Percentiles rank a stretch among this genome's conserved stretches.
phyloP scores from a whole-genome alignment of 2,113 vertebrate genomes.

The Montifringilla adamsi region DNA sequence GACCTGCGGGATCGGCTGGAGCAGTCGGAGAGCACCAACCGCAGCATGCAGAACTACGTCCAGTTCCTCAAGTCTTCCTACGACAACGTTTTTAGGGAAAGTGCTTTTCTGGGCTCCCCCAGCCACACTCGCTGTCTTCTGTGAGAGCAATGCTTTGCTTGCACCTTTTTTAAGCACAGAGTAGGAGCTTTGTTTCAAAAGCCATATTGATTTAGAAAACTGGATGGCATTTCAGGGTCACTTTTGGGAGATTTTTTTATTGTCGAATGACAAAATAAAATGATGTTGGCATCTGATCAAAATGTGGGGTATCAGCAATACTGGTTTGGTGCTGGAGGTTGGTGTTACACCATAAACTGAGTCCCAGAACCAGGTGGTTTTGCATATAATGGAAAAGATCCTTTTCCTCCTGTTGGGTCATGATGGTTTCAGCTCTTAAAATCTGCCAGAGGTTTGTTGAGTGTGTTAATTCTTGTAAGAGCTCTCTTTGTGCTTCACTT shows the following conservation, averaged over 20 bases:
- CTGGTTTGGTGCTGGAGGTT: not conserved
- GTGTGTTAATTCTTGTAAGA: not conserved
- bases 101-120: constrained; percentile 75
- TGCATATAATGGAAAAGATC: not conserved
- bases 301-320: not conserved
- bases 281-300: not conserved
- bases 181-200: constrained; percentile 6
- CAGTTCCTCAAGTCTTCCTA: constrained; percentile 95
- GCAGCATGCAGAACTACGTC: constrained; percentile 93
- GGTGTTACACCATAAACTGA: not conserved
- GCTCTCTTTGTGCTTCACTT: not conserved
- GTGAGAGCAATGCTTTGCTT: not conserved
- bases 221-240: not conserved
- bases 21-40: constrained; percentile 91
- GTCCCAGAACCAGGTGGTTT: not conserved
- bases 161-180: not conserved
- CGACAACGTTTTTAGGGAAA: constrained; percentile 86
- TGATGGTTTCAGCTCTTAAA: not conserved
- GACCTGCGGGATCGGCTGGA: constrained; percentile 89
- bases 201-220: not conserved
- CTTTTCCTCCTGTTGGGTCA: not conserved
- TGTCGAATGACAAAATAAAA: not conserved
- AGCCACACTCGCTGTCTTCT: constrained; percentile 75
- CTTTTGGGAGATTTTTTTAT: not conserved
- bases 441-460: not conserved